These are phyloP conservation scores for Struthio camelus DNA, from an alignment of 2,113 vertebrate species.

Conservation along the genomic window DNA sequence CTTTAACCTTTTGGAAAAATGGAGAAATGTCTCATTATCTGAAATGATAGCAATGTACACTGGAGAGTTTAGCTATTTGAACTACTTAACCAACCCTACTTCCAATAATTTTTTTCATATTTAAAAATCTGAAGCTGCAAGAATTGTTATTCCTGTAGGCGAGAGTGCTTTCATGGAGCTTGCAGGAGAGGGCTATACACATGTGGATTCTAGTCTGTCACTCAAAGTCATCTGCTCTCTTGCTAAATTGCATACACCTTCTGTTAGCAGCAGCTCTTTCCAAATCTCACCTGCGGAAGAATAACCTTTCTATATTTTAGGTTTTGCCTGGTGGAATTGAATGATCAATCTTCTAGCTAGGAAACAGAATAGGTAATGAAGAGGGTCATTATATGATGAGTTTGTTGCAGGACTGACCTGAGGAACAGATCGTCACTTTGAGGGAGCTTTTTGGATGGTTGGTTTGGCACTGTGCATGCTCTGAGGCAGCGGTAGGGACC, in stretches of 20 bases:
- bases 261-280: background rate
- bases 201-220: background rate
- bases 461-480: background rate
- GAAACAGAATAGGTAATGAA: background rate
- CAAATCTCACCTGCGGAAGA: background rate
- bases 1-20: conserved; percentile 55
- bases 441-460: background rate
- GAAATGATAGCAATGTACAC: conserved; percentile 59
- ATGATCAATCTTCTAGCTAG: background rate
- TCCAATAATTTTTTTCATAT: background rate
- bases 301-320: background rate
- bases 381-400: background rate
- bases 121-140: background rate
- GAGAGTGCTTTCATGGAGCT: background rate
- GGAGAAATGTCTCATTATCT: conserved; percentile 65
- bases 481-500: background rate
- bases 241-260: background rate
- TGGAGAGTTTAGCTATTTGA: conserved; percentile 38
- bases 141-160: background rate
- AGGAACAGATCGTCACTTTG: background rate
- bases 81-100: conserved; percentile 12
- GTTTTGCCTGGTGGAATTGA: background rate
- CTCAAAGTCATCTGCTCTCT: background rate
- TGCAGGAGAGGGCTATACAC: background rate
- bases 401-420: background rate